These are phyloP conservation scores for Trachops cirrhosus DNA, from an alignment of 2,797 vertebrate genomes.

Conservation along the genomic window DNA sequence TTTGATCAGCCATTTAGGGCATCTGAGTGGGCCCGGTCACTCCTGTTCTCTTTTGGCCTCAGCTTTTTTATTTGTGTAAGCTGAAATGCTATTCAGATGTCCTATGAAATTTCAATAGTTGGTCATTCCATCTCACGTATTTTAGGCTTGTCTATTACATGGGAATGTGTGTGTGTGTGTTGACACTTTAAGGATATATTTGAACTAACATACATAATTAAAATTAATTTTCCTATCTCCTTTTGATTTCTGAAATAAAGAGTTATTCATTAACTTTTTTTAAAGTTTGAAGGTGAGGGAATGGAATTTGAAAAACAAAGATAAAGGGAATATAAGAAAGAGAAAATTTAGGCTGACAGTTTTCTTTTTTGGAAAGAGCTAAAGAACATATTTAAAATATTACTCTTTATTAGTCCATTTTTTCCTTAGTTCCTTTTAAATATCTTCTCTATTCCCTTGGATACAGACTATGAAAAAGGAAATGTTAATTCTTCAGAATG, in stretches of 20 bases:
- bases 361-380: slow-evolving; percentile 23
- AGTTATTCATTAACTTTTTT: not conserved
- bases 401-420: not conserved
- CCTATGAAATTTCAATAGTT: slow-evolving; percentile 30
- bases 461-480: slow-evolving; percentile 21
- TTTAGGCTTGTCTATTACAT: not conserved
- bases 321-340: not conserved
- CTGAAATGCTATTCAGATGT: not conserved
- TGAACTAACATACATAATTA: slow-evolving; percentile 11
- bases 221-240: slow-evolving; percentile 6
- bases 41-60: slow-evolving; percentile 31
- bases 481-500: slow-evolving; percentile 19
- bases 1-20: not conserved
- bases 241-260: slow-evolving; percentile 40
- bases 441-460: slow-evolving; percentile 45
- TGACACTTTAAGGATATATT: slow-evolving; percentile 21
- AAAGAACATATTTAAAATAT: slow-evolving; percentile 46
- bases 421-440: slow-evolving; percentile 23
- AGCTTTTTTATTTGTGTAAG: slow-evolving; percentile 40
- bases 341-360: not conserved
- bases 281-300: not conserved
- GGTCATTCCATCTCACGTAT: not conserved
- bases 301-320: slow-evolving; percentile 38
- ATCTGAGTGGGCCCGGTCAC: slow-evolving; percentile 18
- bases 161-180: not conserved